A percentile compares a stretch with the other conserved stretches of the same genome.
Evolutionary conservation across 2,797 vertebrate genomes (phyloP).

Genomic region (Atherinosoma microstoma): DNA sequence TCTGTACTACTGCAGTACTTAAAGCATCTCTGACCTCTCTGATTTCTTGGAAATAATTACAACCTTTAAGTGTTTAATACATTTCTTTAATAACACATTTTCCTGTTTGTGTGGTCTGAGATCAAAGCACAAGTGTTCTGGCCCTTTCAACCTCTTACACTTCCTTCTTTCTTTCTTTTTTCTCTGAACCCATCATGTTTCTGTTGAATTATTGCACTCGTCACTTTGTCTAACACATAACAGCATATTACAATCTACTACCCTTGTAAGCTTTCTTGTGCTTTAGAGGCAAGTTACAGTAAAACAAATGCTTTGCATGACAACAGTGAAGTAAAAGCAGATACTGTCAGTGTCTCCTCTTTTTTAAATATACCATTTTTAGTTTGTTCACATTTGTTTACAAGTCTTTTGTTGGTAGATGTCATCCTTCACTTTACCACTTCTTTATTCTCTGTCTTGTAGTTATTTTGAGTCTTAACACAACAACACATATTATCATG

Average conservation of each 20-base stretch:
- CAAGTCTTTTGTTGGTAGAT: constrained; percentile 3
- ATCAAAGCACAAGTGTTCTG: not conserved
- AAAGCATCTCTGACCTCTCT: not conserved
- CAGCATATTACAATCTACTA: not conserved
- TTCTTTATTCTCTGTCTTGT: not conserved
- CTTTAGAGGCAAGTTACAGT: too few relatives aligned
- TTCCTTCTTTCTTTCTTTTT: not conserved
- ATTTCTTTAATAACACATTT: too few relatives aligned
- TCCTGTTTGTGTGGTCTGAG: not conserved
- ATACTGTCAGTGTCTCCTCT: not conserved
- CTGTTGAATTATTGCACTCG: not conserved
- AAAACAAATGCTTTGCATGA: not conserved
- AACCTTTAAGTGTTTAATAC: not conserved
- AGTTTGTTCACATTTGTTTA: not conserved
- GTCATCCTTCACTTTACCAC: not conserved
- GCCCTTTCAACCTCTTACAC: not conserved
- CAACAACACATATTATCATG: not conserved
- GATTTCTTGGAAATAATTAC: not conserved
- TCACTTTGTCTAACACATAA: not conserved
- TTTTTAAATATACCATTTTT: too few relatives aligned
- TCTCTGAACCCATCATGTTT: not conserved
- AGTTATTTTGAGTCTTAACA: not conserved
- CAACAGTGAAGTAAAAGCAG: not conserved
- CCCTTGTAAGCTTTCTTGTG: too few relatives aligned
- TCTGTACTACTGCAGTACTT: not conserved